These are phyloP conservation scores for Hirudinaria manillensis DNA, from an alignment of 2,888 invertebrate genomes.

Conservation along the genomic window DNA sequence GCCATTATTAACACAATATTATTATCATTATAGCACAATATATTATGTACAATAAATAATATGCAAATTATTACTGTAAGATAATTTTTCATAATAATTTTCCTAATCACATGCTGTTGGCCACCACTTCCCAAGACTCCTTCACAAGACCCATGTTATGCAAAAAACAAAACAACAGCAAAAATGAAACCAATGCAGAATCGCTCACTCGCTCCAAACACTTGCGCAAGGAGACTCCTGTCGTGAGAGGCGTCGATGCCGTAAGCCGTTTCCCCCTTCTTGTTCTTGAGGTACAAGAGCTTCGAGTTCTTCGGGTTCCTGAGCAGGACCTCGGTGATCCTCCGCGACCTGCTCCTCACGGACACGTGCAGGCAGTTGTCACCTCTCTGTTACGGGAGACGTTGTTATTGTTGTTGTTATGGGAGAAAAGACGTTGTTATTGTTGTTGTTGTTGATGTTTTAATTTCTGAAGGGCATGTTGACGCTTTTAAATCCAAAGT, in stretches of 20 bases:
- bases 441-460: background rate
- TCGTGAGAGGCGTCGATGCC: constrained; percentile 91
- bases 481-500: background rate
- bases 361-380: constrained; percentile 93
- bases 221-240: constrained; percentile 87
- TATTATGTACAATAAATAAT: no score
- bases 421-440: background rate
- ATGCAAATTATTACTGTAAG: no score
- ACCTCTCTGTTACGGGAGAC: constrained; percentile 60
- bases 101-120: no score
- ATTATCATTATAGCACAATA: no score
- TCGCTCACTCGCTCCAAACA: constrained; percentile 79
- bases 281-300: constrained; percentile 84
- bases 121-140: no score
- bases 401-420: background rate
- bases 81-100: no score
- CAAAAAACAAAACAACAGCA: background rate
- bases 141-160: no score
- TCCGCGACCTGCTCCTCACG: constrained; percentile 71
- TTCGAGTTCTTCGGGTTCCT: constrained; percentile 93
- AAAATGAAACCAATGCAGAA: no score
- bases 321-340: constrained; percentile 84
- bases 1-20: background rate
- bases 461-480: background rate
- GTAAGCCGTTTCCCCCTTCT: constrained; percentile 91